Base-by-base conservation (phyloP, 2,888 invertebrate species). In the Lepeophtheirus nordmannii region DNA sequence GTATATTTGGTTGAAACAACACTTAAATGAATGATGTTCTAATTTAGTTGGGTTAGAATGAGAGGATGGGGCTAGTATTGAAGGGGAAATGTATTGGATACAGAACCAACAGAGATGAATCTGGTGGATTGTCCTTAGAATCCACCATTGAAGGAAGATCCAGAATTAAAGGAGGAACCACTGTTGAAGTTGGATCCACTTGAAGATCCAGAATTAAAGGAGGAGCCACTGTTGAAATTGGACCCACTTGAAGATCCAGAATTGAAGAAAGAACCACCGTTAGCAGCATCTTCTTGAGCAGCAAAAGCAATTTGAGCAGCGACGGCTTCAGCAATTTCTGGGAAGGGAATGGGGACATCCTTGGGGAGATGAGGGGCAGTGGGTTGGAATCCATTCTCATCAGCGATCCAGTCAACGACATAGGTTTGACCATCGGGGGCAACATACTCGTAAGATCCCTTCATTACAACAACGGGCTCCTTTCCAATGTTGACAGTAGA, bases 251-350 rank as follows among this genome's bases (percentile, higher is more conserved):
- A 2, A 46, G 53, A 46, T 46, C 17, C n/a, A 1, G 5, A 2
- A 1, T 17, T 17, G 17, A 5, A 63, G 30, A 67, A 67, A 5
- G 69, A 60, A 10, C 59, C 63, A 37, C 67, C 61, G n/a, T 60
- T 61, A 23, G 67, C 60, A 56, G 67, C 62, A 38, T 58, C 53
- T 39, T 61, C 58, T 2, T 53, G 30, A 1, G 63, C 17, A 60
- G 61, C 56, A 61, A 68, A 61, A 23, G 66, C 56, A 17, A 61
- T 58, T 57, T 57, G 67, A 41, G 67, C 67, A 9, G 37, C 59
- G 30, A 64, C 67, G 41, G 62, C 67, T 12, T 61, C 65, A 17
- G 61, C 59, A 23, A 46, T 58, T 46, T 53, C 67, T 30, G 39
- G 59, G 58, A 39, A 59, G 59, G 67, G 65, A 30, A 59, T 58